Evolutionary conservation across 2,888 invertebrate species (phyloP).

Genomic region (Drosophila meridionalis): DNA sequence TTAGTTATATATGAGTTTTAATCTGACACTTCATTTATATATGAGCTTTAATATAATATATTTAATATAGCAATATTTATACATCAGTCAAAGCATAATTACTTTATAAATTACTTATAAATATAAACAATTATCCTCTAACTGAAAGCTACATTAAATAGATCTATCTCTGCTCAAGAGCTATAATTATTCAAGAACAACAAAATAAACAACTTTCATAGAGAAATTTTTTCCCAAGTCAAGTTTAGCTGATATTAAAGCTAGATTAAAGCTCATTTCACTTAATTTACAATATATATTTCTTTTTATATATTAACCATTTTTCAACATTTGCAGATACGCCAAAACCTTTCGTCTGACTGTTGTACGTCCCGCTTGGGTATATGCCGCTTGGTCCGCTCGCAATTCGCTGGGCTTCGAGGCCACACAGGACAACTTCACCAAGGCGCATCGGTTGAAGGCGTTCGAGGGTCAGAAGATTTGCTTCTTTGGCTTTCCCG

Average conservation of each 20-base stretch:
- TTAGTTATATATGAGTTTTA: too few relatives aligned
- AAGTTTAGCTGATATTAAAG: neutral
- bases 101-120: too few relatives aligned
- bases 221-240: too few relatives aligned
- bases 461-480: conserved; percentile 95
- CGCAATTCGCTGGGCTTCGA: conserved; percentile 89
- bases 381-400: conserved; percentile 93
- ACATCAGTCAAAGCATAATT: neutral
- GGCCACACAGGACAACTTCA: conserved; percentile 89
- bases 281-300: neutral
- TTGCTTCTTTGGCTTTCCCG: conserved; percentile 95
- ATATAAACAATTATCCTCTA: too few relatives aligned
- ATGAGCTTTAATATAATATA: too few relatives aligned
- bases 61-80: neutral
- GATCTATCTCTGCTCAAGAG: too few relatives aligned
- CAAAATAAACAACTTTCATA: too few relatives aligned
- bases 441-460: conserved; percentile 91
- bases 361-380: conserved; percentile 95
- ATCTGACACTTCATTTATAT: too few relatives aligned
- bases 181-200: too few relatives aligned
- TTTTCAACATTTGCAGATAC: conserved; percentile 86
- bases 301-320: too few relatives aligned
- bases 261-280: neutral
- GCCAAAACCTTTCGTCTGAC: conserved; percentile 95
- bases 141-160: too few relatives aligned